These are phyloP conservation scores for Pipistrellus pipistrellus DNA, from an alignment of 2,797 vertebrate genomes.

Conservation along the genomic window DNA sequence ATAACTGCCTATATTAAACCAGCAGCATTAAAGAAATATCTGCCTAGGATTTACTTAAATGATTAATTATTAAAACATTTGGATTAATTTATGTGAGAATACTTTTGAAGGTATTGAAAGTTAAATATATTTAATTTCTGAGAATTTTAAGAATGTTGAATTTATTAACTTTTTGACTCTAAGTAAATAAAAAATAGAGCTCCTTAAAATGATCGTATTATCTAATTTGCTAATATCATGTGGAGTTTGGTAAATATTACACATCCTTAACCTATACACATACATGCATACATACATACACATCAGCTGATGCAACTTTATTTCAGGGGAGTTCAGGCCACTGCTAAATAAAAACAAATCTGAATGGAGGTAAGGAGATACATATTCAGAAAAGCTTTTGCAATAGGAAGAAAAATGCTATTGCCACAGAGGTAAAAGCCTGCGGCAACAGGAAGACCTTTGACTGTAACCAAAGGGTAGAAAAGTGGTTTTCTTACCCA, in stretches of 20 bases:
- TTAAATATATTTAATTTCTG: not conserved
- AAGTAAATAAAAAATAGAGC: not conserved
- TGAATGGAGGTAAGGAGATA: not conserved
- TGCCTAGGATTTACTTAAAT: not conserved
- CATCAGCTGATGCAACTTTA: not conserved
- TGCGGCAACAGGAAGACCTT: not conserved
- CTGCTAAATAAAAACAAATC: not conserved
- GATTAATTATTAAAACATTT: not conserved
- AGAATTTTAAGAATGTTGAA: not conserved
- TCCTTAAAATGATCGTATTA: not conserved
- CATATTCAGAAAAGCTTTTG: not conserved
- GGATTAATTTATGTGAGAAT: not conserved
- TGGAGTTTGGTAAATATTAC: not conserved
- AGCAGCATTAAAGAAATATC: not conserved
- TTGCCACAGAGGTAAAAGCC: not conserved
- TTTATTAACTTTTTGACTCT: not conserved
- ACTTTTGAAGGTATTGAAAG: not conserved
- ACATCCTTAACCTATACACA: not conserved
- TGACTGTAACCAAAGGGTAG: not conserved
- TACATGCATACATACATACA: not conserved
- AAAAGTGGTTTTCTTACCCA: not conserved
- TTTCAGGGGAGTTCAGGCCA: not conserved
- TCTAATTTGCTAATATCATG: not conserved
- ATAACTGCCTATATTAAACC: not conserved
- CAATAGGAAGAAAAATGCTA: not conserved